phyloP scores from a whole-genome alignment of 2,797 vertebrate species.

The Hypotaenidia okinawae region DNA sequence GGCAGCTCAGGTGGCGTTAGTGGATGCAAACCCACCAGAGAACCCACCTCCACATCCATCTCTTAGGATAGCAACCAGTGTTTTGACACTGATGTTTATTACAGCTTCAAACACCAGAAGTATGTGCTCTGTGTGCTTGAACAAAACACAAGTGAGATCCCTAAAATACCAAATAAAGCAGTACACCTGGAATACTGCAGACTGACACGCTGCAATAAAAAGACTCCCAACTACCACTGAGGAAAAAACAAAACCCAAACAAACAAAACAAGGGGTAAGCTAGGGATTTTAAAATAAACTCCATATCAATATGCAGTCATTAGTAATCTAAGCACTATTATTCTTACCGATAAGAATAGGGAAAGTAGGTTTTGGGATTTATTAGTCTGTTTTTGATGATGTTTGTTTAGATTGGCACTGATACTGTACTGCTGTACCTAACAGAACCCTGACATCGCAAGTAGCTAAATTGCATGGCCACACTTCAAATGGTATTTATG shows the following conservation, averaged over 20 bases:
- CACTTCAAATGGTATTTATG: background rate
- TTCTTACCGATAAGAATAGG: background rate
- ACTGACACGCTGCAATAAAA: background rate
- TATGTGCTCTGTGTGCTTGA: background rate
- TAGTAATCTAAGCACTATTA: background rate
- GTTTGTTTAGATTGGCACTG: background rate
- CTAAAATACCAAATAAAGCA: background rate
- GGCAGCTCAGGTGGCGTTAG: background rate
- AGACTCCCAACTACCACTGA: background rate
- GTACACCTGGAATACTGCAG: background rate
- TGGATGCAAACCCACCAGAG: background rate
- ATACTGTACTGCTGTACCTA: background rate
- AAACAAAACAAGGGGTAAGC: background rate
- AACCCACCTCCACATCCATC: too few relatives aligned
- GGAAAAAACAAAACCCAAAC: background rate
- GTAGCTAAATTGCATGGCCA: background rate
- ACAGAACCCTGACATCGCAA: background rate
- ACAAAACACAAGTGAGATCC: background rate
- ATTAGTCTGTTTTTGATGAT: background rate
- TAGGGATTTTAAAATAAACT: background rate
- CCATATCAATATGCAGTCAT: accelerated
- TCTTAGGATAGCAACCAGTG: background rate
- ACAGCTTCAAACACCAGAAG: background rate
- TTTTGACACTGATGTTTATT: background rate
- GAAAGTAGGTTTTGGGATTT: background rate